Evolutionary conservation across 1,140 invertebrate genomes (phyloP), one percentile per base, ranked within the genome.

Genomic region (Sesamia nonagrioides): DNA sequence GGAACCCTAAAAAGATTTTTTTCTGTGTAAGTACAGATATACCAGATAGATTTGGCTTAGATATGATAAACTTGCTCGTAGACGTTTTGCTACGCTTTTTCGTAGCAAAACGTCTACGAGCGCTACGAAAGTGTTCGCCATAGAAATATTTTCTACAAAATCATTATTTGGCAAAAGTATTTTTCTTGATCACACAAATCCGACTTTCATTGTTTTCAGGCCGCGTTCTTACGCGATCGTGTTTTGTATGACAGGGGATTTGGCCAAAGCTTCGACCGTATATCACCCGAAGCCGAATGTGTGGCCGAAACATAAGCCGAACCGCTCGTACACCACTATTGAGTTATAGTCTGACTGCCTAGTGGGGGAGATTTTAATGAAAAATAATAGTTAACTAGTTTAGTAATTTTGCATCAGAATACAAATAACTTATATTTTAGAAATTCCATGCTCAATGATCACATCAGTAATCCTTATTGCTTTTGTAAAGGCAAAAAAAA

Each of bases 161-260:
- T 27, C 15, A 66, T 66, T 42, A 42, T 66, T 66, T 66, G 37
- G 18, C 61, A 21, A 18, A 66, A 66, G 37, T 66, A 66, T 66
- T 66, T 66, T 66, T 66, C 61, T 66, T 66, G 61, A 66, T 66
- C 61, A 66, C 61, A 66, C 37, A 66, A 66, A 66, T 66, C 37
- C 61, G 61, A 66, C 61, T 66, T 66, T 66, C 61, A 66, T 66
- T 66, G 61, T 66, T 66, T 66, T 66, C 61, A 66, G 60, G 42
- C 61, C 17, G 37, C 61, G 61, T 42, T 21, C 61, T 66, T 66
- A 45, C 61, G 61, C 61, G 61, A 66, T 66, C 61, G 61, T 66
- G 61, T 66, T 42, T 66, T 66, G 61, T 66, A 66, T 66, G 61
- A 66, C 61, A 66, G 37, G 61, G 61, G 61, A 66, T 66, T 66